Evolutionary conservation across 1,140 invertebrate genomes (phyloP).

Genomic region (Berghia stephanieae): DNA sequence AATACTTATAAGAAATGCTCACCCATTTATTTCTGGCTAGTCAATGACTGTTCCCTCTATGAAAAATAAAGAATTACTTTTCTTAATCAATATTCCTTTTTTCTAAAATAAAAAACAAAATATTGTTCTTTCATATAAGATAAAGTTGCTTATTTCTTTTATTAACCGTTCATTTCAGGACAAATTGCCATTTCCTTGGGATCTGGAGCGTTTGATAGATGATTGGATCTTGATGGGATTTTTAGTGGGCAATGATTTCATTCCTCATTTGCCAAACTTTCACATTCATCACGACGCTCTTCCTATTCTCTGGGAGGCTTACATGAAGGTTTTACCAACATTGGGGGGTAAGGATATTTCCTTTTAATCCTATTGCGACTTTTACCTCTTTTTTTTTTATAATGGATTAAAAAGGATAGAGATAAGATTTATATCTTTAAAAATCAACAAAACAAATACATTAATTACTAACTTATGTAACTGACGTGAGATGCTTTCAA

Average conservation of each 20-base stretch:
- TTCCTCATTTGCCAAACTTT: slow-evolving; percentile 92
- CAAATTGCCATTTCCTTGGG: slow-evolving; percentile 76
- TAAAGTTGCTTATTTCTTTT: background rate
- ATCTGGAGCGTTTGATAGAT: slow-evolving; percentile 83
- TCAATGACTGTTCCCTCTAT: too few relatives aligned
- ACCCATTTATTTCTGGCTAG: too few relatives aligned
- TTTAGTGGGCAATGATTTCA: slow-evolving; percentile 96
- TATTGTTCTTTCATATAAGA: background rate
- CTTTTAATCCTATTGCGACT: background rate
- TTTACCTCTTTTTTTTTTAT: background rate
- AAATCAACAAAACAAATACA: too few relatives aligned
- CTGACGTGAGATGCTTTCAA: too few relatives aligned
- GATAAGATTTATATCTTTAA: too few relatives aligned
- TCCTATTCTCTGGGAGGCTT: slow-evolving; percentile 85
- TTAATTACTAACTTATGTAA: too few relatives aligned
- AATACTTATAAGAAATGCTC: too few relatives aligned
- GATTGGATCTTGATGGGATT: slow-evolving; percentile 93
- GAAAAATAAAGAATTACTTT: too few relatives aligned
- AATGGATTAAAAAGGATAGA: background rate
- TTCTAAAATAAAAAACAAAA: background rate
- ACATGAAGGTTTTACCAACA: slow-evolving; percentile 85
- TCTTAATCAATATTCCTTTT: too few relatives aligned
- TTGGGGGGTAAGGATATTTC: slow-evolving; percentile 77
- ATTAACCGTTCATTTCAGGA: slow-evolving; percentile 42
- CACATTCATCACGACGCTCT: slow-evolving; percentile 91